phyloP scores from a whole-genome alignment of 1,140 invertebrate genomes.

The Dreissena polymorpha region DNA sequence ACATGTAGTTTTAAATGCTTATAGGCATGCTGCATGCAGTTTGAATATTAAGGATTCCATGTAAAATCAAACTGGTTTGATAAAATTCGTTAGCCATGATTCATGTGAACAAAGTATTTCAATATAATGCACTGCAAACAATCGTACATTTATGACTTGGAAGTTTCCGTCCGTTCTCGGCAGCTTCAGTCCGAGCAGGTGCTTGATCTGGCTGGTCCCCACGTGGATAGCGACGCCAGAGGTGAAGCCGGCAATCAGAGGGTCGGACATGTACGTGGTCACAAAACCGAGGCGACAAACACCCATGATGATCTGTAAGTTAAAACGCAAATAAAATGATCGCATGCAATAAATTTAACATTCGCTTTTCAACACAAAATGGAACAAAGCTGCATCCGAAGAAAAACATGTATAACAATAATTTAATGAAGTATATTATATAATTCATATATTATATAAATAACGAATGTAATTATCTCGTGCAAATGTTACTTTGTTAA shows the following conservation, averaged over 20 bases:
- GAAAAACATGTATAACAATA: background rate
- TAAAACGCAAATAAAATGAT: conserved; percentile 18
- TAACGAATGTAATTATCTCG: background rate
- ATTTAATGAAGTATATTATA: background rate
- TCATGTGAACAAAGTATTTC: no score
- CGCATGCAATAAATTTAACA: background rate
- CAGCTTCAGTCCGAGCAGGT: conserved; percentile 78
- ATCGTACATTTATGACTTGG: conserved; percentile 73
- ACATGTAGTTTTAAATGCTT: no score
- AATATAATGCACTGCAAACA: no score
- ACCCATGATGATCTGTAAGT: conserved; percentile 78
- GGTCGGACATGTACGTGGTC: conserved; percentile 80
- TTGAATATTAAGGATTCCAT: no score
- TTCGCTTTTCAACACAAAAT: background rate
- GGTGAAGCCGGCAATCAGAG: conserved; percentile 81
- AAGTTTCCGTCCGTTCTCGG: conserved; percentile 75
- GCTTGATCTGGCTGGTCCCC: conserved; percentile 80
- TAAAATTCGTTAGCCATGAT: no score
- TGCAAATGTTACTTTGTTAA: no score
- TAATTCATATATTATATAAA: background rate
- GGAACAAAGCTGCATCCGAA: background rate
- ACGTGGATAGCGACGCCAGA: conserved; percentile 81
- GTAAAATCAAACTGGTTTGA: no score
- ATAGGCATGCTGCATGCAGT: no score
- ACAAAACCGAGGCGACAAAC: conserved; percentile 79